Base-by-base conservation (phyloP, 2,888 invertebrate genomes). In the Homarus gammarus region DNA sequence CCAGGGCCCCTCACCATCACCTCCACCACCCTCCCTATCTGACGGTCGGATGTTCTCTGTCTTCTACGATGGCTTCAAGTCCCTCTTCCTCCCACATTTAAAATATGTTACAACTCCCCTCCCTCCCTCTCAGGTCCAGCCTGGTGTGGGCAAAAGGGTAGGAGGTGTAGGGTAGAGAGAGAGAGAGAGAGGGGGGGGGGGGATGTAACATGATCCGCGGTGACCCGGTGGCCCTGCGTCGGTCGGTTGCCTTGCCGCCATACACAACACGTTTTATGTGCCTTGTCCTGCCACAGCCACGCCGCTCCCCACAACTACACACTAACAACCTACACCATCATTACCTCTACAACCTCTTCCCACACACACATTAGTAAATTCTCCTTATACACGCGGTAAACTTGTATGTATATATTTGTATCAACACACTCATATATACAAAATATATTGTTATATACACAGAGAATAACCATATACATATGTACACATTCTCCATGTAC, bases 211-310 rank as follows among this genome's bases (percentile, higher is more conserved):
- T 70, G 70, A 70, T 70, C 70, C 70, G 70, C 36, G 70, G 31
- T 70, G 70, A 70, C 70, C 70, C 36, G n/a, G 27, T 70, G 70
- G 27, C 70, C 70, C 31, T 31, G 33, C 70, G 70, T 70, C 70
- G 70, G 33, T 18, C 33, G 70, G 31, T 31, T 31, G 70, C 70
- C 70, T 27, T 31, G 70, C 70, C 2, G 70, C 70, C 70, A 70
- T 70, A 70, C 70, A 70, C 70, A 70, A 70, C 70, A 70, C 70
- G 70, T 70, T 70, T 70, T 70, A 70, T 70, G 70, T 31, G 27
- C 36, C 70, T 36, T 15, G 27, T 15, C 70, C 70, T 18, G 36
- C 31, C 70, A 18, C 70, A 70, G 36, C 70, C 70, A 22, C 44
- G n/a, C n/a, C 44, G 5, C 44, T 12, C 44, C 12, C 6, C 70